A percentile compares a stretch with the other conserved stretches of the same genome.
Evolutionary conservation across 1,140 invertebrate genomes (phyloP).

Genomic region (Hycleus cichorii): DNA sequence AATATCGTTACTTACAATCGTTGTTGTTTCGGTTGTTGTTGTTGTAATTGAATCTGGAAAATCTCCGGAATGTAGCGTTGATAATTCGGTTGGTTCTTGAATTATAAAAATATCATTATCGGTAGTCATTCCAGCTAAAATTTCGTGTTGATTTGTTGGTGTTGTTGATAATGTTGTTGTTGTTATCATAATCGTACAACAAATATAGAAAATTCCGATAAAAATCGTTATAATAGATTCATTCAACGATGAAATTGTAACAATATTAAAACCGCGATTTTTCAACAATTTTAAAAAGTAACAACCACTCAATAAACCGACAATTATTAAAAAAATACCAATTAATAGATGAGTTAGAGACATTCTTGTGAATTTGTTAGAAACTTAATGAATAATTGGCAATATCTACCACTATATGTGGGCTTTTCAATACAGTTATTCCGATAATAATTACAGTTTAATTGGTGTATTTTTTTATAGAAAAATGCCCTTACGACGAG

Average conservation of each 20-base stretch:
- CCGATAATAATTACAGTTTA: neutral
- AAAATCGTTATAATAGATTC: constrained; percentile 16
- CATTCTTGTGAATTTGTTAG: constrained; percentile 7
- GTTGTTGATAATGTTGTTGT: neutral
- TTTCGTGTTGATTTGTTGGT: neutral
- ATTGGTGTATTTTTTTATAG: neutral
- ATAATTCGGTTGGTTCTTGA: neutral
- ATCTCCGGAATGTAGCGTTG: constrained; percentile 1
- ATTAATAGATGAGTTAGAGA: constrained; percentile 17
- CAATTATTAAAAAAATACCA: constrained; percentile 7
- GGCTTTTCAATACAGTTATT: constrained; percentile 2
- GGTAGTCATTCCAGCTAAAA: neutral
- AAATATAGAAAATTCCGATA: constrained; percentile 19
- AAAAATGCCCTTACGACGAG: constrained; percentile 36
- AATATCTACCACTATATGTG: neutral
- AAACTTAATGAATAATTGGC: neutral
- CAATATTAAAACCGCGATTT: neutral
- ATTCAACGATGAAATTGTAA: constrained; percentile 4
- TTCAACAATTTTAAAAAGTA: constrained; percentile 15
- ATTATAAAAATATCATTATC: neutral
- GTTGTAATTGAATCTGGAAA: neutral
- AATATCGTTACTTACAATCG: neutral
- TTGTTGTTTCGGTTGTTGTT: neutral
- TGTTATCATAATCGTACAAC: constrained; percentile 10
- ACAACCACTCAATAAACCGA: constrained; percentile 7